Percentiles rank a stretch among this genome's conserved stretches.
phyloP scores from a whole-genome alignment of 2,797 vertebrate genomes.

The Anguilla pacifica region DNA sequence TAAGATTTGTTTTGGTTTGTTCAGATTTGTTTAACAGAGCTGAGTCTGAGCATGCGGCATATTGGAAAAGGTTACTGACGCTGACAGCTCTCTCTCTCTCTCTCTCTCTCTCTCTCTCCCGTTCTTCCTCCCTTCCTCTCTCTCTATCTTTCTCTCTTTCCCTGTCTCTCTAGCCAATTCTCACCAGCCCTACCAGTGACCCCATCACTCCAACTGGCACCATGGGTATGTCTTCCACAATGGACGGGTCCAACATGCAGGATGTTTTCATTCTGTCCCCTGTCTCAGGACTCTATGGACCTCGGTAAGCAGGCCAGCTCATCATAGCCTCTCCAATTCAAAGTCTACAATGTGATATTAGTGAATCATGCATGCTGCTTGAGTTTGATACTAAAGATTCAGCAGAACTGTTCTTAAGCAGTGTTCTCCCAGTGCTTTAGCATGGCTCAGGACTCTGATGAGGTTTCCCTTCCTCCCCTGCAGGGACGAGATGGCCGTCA shows the following conservation, averaged over 20 bases:
- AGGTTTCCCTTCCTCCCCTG: neutral
- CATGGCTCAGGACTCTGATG: neutral
- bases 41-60: neutral
- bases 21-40: neutral
- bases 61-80: neutral
- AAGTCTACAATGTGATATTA: neutral
- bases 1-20: neutral
- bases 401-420: neutral
- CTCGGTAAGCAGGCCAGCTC: conserved; percentile 71
- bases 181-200: conserved; percentile 76
- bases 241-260: conserved; percentile 81
- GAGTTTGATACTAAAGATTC: neutral
- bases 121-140: neutral
- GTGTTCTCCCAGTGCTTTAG: neutral
- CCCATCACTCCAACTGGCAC: conserved; percentile 81
- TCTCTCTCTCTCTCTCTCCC: conserved; percentile 17
- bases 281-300: conserved; percentile 81
- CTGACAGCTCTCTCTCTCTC: conserved; percentile 9
- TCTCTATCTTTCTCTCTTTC: neutral
- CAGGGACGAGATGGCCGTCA: conserved; percentile 85
- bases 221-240: conserved; percentile 80
- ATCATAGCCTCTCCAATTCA: neutral
- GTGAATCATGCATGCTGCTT: neutral
- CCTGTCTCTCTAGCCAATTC: conserved; percentile 73
- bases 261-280: conserved; percentile 88